Percentiles rank a stretch among this genome's conserved stretches.
These are phyloP conservation scores for Polylopha cassiicola DNA, from an alignment of 2,888 invertebrate species.

Conservation along the genomic window DNA sequence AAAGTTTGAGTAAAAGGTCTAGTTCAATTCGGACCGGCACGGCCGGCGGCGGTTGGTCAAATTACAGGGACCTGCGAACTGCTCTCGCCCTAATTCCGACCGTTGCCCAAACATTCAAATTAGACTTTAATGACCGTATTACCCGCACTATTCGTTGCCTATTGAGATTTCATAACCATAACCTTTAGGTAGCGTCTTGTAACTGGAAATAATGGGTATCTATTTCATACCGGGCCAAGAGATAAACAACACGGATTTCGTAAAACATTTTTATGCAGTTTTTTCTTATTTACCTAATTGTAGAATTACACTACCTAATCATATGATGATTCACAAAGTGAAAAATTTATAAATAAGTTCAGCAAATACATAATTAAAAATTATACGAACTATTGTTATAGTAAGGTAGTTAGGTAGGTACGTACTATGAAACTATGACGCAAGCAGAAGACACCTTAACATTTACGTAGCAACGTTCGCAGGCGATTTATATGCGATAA, in stretches of 20 bases:
- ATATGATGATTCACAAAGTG: no score
- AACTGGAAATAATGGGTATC: background rate
- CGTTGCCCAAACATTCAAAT: slow-evolving; percentile 69
- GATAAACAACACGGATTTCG: no score
- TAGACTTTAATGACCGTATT: slow-evolving; percentile 56
- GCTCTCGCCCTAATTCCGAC: slow-evolving; percentile 57
- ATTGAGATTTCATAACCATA: slow-evolving; percentile 15
- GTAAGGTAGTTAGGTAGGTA: no score
- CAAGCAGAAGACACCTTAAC: slow-evolving; percentile 37
- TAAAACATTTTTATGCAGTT: no score
- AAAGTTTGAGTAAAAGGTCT: slow-evolving; percentile 36
- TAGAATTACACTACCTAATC: no score
- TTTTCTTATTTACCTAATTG: no score
- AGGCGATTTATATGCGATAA: slow-evolving; percentile 67
- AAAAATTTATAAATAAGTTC: no score
- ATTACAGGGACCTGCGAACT: slow-evolving; percentile 64
- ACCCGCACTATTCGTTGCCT: slow-evolving; percentile 20
- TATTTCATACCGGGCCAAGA: no score
- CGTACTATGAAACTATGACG: slow-evolving; percentile 36
- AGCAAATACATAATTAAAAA: no score
- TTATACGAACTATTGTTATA: no score
- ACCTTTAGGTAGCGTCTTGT: background rate
- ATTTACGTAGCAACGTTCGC: slow-evolving; percentile 47
- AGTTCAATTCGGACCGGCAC: slow-evolving; percentile 54
- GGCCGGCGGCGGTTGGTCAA: slow-evolving; percentile 47